phyloP scores from a whole-genome alignment of 2,113 vertebrate species.

The Dryoscopus gambensis region DNA sequence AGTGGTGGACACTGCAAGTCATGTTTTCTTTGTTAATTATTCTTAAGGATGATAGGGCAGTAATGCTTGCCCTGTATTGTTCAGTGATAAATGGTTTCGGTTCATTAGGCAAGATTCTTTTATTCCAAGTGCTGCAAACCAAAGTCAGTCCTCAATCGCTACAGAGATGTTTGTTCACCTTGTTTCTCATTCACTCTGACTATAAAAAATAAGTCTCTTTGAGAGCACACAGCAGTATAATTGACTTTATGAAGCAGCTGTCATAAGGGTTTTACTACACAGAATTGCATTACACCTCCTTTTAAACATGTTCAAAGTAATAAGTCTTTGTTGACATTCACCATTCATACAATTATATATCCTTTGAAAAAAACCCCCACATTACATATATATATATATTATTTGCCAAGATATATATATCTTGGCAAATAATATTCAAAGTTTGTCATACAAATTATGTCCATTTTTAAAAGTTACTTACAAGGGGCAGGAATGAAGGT shows the following conservation, averaged over 20 bases:
- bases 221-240: conserved; percentile 33
- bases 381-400: too few species aligned
- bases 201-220: conserved; percentile 50
- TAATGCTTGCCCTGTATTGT: neutral
- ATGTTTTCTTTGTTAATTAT: neutral
- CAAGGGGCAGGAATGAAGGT: neutral
- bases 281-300: conserved; percentile 63
- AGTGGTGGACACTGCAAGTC: neutral
- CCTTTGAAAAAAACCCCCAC: neutral
- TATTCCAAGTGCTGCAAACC: conserved; percentile 3
- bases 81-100: conserved; percentile 1
- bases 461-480: neutral
- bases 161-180: conserved; percentile 28
- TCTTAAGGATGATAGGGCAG: neutral
- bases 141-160: conserved; percentile 17
- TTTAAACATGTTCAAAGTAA: conserved; percentile 63
- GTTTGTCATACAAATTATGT: conserved; percentile 39
- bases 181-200: conserved; percentile 38
- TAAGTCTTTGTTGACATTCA: conserved; percentile 67
- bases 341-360: conserved; percentile 59
- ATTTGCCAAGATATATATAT: too few species aligned
- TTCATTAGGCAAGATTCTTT: conserved; percentile 36
- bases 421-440: conserved; percentile 60
- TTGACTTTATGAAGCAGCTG: conserved; percentile 57
- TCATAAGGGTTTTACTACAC: conserved; percentile 34